These are phyloP conservation scores for Tillus elongatus DNA, from an alignment of 2,888 invertebrate species.

Conservation along the genomic window DNA sequence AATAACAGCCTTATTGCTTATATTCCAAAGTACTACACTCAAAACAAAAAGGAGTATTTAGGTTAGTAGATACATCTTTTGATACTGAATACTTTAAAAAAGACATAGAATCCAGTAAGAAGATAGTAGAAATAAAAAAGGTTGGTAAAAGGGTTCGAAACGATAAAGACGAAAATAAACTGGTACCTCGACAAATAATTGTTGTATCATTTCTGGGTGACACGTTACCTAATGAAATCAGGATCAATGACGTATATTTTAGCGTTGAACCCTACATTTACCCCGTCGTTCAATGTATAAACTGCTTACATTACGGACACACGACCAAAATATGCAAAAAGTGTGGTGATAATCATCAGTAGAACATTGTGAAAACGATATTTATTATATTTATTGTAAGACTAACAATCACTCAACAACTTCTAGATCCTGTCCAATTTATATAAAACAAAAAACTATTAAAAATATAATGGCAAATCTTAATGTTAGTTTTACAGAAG, in stretches of 20 bases:
- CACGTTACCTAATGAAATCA: not conserved
- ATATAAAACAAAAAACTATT: not conserved
- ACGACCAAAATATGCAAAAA: not conserved
- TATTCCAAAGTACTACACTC: too few relatives aligned
- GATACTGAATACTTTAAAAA: too few relatives aligned
- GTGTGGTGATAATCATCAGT: not conserved
- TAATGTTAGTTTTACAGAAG: not conserved
- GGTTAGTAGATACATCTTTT: too few relatives aligned
- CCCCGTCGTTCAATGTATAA: not conserved
- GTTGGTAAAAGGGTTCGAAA: too few relatives aligned
- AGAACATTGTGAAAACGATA: not conserved
- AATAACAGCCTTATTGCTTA: too few relatives aligned
- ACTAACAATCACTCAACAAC: not conserved
- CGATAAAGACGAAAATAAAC: not conserved
- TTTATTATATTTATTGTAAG: not conserved
- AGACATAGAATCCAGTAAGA: too few relatives aligned
- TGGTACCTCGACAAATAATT: not conserved
- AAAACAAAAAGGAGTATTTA: too few relatives aligned
- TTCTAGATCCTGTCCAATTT: not conserved
- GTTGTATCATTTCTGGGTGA: not conserved
- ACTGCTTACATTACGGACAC: not conserved
- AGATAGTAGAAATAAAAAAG: too few relatives aligned
- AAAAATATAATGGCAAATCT: not conserved
- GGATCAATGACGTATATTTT: not conserved
- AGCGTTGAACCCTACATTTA: not conserved